These are phyloP conservation scores for Siniperca obscura DNA, from an alignment of 2,797 vertebrate species.

Conservation along the genomic window DNA sequence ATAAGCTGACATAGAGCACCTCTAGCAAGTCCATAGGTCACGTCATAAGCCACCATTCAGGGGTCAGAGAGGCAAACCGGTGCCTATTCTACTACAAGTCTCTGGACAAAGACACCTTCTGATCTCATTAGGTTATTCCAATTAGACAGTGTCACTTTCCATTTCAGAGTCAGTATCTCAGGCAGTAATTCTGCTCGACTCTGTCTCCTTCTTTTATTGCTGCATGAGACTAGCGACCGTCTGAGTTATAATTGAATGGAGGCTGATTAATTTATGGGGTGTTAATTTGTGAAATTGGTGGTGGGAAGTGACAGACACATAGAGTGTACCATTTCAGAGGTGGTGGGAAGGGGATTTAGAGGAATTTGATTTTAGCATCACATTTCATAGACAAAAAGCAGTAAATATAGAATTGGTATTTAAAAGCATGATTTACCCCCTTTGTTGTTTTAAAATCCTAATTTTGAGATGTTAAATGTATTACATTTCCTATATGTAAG, in stretches of 20 bases:
- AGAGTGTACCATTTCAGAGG: slow-evolving; percentile 12
- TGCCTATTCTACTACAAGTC: slow-evolving; percentile 47
- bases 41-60: slow-evolving; percentile 44
- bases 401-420: neutral
- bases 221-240: slow-evolving; percentile 51
- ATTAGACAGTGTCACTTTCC: slow-evolving; percentile 82
- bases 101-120: slow-evolving; percentile 66
- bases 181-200: slow-evolving; percentile 54
- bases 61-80: slow-evolving; percentile 54
- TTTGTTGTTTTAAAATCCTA: neutral
- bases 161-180: slow-evolving; percentile 73
- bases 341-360: neutral
- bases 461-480: neutral
- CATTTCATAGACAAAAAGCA: neutral
- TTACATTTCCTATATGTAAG: slow-evolving; percentile 4
- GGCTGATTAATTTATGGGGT: slow-evolving; percentile 63
- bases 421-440: neutral
- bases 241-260: slow-evolving; percentile 71
- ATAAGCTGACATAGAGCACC: slow-evolving; percentile 30
- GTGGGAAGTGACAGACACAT: slow-evolving; percentile 39
- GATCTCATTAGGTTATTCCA: slow-evolving; percentile 77
- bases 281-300: slow-evolving; percentile 64
- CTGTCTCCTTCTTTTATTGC: slow-evolving; percentile 57
- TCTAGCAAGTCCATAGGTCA: slow-evolving; percentile 49
- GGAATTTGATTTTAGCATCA: neutral